phyloP scores from a whole-genome alignment of 2,113 vertebrate genomes.

The Muntiacus reevesi region DNA sequence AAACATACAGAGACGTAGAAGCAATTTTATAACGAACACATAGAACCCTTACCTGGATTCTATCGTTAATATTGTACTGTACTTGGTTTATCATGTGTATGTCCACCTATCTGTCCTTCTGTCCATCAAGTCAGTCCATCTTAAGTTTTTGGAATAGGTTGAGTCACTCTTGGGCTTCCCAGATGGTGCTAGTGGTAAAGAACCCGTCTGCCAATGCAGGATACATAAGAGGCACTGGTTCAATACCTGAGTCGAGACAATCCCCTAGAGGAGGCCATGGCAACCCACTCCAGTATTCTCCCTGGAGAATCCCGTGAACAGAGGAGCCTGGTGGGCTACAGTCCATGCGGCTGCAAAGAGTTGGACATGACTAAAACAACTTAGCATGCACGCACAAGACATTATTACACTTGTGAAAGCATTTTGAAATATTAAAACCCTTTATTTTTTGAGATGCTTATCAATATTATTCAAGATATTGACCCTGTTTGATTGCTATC shows the following conservation, averaged over 20 bases:
- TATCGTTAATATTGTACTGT: neutral
- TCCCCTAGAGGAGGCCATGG: neutral
- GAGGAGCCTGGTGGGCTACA: neutral
- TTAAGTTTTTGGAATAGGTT: neutral
- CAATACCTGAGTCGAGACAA: accelerated
- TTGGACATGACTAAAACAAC: neutral
- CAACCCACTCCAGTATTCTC: neutral
- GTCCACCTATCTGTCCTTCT: neutral
- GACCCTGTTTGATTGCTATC: neutral
- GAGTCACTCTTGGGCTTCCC: neutral
- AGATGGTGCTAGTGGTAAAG: neutral
- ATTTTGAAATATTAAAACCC: neutral
- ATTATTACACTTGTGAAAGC: neutral
- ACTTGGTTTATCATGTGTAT: neutral
- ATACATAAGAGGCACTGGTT: neutral
- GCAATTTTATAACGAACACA: neutral
- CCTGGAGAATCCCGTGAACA: neutral
- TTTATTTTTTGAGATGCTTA: neutral
- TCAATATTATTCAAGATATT: neutral
- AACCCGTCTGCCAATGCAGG: neutral
- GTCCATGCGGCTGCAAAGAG: neutral
- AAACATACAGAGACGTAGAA: neutral
- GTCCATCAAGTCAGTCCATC: neutral
- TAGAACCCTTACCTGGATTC: neutral
- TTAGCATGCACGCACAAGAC: neutral